Evolutionary conservation across 2,888 invertebrate genomes (phyloP), one percentile per base, ranked within the genome.

Genomic region (Pandemis corylana): DNA sequence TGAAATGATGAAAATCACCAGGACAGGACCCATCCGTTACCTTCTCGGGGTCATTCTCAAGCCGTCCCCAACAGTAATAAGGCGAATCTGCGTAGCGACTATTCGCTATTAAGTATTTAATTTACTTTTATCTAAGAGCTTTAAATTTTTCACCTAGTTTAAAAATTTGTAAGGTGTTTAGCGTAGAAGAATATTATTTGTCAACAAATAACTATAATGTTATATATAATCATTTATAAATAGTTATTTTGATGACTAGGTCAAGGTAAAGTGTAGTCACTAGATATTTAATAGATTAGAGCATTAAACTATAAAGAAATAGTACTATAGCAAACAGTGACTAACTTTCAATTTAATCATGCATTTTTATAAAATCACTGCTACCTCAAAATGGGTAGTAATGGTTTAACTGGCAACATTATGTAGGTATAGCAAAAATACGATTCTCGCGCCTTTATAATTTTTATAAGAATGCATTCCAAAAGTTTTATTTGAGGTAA

Each of bases 131-230:
- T 83, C 89, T 92, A 91, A 91, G 88, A 89, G 85, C 79, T 87
- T 90, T 89, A 83, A 86, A 85, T 82, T 86, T 53, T 87, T 81
- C 80, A 82, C 87, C 81, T 82, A 85, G 81, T 89, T 90, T 80
- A 87, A 89, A 90, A 90, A 89, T 88, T 91, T 90, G 88, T 91
- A 87, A 90, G 87, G 86, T 89, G 88, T 89, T 89, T 91, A 93
- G 92, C 91, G 89, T 94, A 93, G 94, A 94, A 94, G 94, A 94
- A 94, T 93, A 94, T 86, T 91, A 71, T 83, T 89, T 88, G 83
- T 88, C 90, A 91, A 91, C 88, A 90, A 89, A 90, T 91, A 89
- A 84, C 85, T 89, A 88, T 86, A 85, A 80, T 84, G 82, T 86
- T 83, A 87, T 86, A 87, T 87, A 87, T 78, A 79, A 71, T 81